Evolutionary conservation across 1,140 invertebrate species (phyloP), one percentile per base, ranked within the genome.

Genomic region (Saccostrea glomerata): DNA sequence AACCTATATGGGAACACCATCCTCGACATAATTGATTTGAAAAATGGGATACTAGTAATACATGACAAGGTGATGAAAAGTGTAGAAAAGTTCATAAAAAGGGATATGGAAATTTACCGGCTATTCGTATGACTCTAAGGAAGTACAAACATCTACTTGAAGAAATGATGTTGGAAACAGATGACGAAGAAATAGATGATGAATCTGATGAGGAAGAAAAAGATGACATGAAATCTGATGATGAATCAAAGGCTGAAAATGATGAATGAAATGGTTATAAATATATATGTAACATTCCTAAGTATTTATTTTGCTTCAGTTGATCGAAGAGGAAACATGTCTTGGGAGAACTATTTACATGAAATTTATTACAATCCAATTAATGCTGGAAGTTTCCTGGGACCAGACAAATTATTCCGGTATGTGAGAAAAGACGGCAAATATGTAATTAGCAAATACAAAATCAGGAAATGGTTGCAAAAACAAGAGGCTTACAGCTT

Each of bases 391-490:
- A 73, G 85, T 73, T 86, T 73, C 36, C 70, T 3, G 30, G 85
- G 85, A 86, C 63, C 85, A 12, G 85, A 86, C 1, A 86, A 86
- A 55, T 54, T 86, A 66, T 86, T 70, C n/a, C 20, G 85, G 40
- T 86, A 23, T 77, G 85, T 86, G 40, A 73, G 40, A 25, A 66
- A 86, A 36, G 63, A 15, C 5, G 85, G 85, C 7, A 86, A 77
- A 86, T 86, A 55, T 66, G 40, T 66, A 1, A n/a, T 66, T 25
- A 84, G 88, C 47, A 89, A 89, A 73, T 87, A 89, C 9, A 84
- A 84, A 54, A 89, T 86, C 13, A 23, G 88, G 25, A 86, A 89
- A 87, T 87, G 88, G 85, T 70, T 89, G 36, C 88, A 86, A 84
- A 36, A 82, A 70, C 88, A 86, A 89, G 60, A 88, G 36, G 25